Evolutionary conservation across 2,888 invertebrate species (phyloP), one percentile per base, ranked within the genome.

Genomic region (Branchipolynoe longqiensis): DNA sequence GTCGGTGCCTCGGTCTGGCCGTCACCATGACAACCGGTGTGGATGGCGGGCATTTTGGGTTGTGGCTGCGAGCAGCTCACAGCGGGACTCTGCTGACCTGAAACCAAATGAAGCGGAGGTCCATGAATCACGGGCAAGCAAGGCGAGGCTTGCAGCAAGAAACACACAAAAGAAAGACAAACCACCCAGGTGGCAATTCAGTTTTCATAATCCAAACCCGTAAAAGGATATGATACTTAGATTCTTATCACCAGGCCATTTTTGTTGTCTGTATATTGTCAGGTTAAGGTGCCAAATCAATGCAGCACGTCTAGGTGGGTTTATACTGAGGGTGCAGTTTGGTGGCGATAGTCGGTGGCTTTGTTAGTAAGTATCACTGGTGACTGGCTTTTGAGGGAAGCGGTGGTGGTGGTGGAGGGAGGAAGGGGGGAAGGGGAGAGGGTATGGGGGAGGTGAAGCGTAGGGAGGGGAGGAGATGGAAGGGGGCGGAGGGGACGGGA

Each of bases 91-190:
- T n/a, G 62, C n/a, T 62, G 62, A 62, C 62, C 62, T 62, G 62
- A 31, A 62, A 62, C 62, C 31, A 62, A 62, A 62, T 62, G 62
- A 62, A 62, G 62, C 31, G 62, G 31, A 31, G 62, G 62, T n/a
- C 62, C 62, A 62, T 62, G 62, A 62, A 62, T 62, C 62, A 62
- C 62, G 25, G 25, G 62, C 62, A n/a, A n/a, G n/a, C n/a, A n/a
- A n/a, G n/a, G n/a, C n/a, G n/a, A n/a, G n/a, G n/a, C n/a, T n/a
- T n/a, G n/a, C n/a, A n/a, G 62, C 28, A 62, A 31, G 62, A 12
- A 12, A 31, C 8, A 12, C 28, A 62, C 4, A 4, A 18, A 62
- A 22, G 22, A 62, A 22, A 18, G 62, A 22, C 8, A 31, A 22
- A 31, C n/a, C n/a, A n/a, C n/a, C n/a, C n/a, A n/a, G n/a, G n/a